Base-by-base conservation (phyloP, 2,113 vertebrate genomes). In the Hyperoodon ampullatus region DNA sequence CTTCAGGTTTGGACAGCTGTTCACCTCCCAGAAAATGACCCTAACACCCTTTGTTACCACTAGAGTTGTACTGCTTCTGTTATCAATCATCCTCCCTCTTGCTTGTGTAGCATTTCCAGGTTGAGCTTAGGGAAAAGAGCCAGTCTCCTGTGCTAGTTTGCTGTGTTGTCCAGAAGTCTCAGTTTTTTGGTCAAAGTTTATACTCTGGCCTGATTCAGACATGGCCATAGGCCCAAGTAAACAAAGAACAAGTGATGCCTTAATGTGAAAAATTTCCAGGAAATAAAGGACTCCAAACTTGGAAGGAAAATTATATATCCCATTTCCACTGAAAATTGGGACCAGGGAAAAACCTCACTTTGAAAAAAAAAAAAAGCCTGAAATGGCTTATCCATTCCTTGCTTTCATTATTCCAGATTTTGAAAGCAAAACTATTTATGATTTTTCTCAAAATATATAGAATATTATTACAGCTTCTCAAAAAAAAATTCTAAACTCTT, bases 351-450 rank as follows among this genome's bases (percentile, higher is more conserved):
- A 88, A 13, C 0, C 1, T 26, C 21, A 60, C 19, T 85, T 39
- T 24, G 44, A 3, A 13, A 13, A 4, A 65, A n/a, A n/a, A 58
- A 85, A 90, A 90, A 93, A 88, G 18, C 12, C 63, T 95, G 65
- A 80, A 78, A 83, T 44, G 5, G 0, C 19, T 16, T 88, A 50
- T 16, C 44, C 12, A 44, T 84, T 93, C 21, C 28, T 28, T 58
- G 3, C 6, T 58, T 89, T 61, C 4, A 33, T 83, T 60, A 80
- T 15, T 80, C 13, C 13, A 80, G 33, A 94, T 60, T 89, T 93
- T 80, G 11, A 94, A 94, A 96, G 8, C 24, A 77, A 95, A 94
- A 68, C 11, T 53, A 75, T 77, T 72, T 61, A 35, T 39, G 23
- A 42, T 23, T 70, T 78, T 39, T 33, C 42, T 28, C 6, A 88